Percentiles rank a stretch among this genome's conserved stretches.
Evolutionary conservation across 2,797 vertebrate genomes (phyloP).

Genomic region (Smutsia temminckii): DNA sequence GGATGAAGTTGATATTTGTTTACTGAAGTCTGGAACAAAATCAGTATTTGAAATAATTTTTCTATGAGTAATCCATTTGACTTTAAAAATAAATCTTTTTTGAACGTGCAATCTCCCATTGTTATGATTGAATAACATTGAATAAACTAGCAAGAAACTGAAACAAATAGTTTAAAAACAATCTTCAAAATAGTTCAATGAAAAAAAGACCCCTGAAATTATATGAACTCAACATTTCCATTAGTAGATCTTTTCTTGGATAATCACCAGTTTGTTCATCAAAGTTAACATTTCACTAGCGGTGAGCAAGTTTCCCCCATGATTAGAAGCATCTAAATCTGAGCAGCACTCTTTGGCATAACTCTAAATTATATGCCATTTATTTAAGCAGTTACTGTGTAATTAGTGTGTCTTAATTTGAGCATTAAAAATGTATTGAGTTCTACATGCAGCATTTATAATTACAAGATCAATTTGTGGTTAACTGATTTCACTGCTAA

Average conservation of each 20-base stretch:
- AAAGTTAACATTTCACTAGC: slow-evolving; percentile 63
- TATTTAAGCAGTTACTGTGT: slow-evolving; percentile 77
- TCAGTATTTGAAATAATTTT: neutral
- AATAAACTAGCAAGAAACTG: neutral
- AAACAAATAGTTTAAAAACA: slow-evolving; percentile 26
- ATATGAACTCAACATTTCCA: slow-evolving; percentile 34
- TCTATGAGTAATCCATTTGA: neutral
- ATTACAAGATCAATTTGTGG: slow-evolving; percentile 72
- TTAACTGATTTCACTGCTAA: slow-evolving; percentile 62
- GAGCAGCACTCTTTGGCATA: slow-evolving; percentile 54
- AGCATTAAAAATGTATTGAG: slow-evolving; percentile 74
- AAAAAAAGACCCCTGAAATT: slow-evolving; percentile 34
- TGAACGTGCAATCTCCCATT: neutral
- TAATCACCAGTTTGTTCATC: slow-evolving; percentile 58
- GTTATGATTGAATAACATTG: neutral
- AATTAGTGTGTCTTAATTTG: slow-evolving; percentile 78
- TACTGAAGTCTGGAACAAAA: neutral
- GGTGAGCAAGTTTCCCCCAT: slow-evolving; percentile 3
- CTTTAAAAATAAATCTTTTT: neutral
- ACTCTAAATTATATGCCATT: slow-evolving; percentile 76
- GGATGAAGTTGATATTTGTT: neutral
- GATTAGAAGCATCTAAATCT: slow-evolving; percentile 70
- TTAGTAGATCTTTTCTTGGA: slow-evolving; percentile 38
- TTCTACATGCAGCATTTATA: slow-evolving; percentile 71
- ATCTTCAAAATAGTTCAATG: slow-evolving; percentile 27